phyloP scores from a whole-genome alignment of 53 echinoderm and acorn worm genomes.

The Apostichopus leukothele region DNA sequence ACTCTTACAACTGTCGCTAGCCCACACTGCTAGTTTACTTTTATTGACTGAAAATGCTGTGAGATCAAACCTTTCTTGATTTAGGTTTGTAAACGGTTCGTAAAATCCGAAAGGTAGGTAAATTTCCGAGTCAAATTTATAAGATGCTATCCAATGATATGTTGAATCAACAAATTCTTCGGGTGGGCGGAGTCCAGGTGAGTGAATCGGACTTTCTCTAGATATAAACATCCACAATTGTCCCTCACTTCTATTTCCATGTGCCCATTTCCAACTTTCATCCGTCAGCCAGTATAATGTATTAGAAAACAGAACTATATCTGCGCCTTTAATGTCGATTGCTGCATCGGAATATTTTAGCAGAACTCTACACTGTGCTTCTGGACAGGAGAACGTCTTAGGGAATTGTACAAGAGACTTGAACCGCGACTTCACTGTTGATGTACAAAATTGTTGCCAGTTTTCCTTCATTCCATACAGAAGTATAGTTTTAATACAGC shows the following conservation, averaged over 20 bases:
- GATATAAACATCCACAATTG: constrained; percentile 13
- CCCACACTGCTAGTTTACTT: neutral
- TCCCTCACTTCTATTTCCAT: neutral
- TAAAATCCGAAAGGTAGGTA: constrained; percentile 16
- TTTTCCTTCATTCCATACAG: neutral
- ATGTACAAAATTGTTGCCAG: neutral
- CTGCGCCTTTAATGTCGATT: neutral
- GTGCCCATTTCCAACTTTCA: constrained; percentile 19
- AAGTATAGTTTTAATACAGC: neutral
- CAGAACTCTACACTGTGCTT: neutral
- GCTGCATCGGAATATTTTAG: constrained; percentile 7
- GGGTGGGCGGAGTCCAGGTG: neutral
- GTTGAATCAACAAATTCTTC: neutral
- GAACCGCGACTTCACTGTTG: neutral
- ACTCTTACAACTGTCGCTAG: neutral
- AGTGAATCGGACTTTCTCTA: neutral
- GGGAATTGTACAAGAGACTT: neutral
- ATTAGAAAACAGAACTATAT: constrained; percentile 6
- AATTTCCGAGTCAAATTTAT: constrained; percentile 20
- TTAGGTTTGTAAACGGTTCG: neutral
- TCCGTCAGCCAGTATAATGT: neutral
- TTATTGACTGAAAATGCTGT: neutral
- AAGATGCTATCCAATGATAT: constrained; percentile 15
- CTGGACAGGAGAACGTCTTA: neutral
- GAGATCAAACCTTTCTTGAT: neutral